A percentile compares a stretch with the other conserved stretches of the same genome.
Evolutionary conservation across 2,113 vertebrate genomes (phyloP).

Genomic region (Coryphaenoides rupestris): DNA sequence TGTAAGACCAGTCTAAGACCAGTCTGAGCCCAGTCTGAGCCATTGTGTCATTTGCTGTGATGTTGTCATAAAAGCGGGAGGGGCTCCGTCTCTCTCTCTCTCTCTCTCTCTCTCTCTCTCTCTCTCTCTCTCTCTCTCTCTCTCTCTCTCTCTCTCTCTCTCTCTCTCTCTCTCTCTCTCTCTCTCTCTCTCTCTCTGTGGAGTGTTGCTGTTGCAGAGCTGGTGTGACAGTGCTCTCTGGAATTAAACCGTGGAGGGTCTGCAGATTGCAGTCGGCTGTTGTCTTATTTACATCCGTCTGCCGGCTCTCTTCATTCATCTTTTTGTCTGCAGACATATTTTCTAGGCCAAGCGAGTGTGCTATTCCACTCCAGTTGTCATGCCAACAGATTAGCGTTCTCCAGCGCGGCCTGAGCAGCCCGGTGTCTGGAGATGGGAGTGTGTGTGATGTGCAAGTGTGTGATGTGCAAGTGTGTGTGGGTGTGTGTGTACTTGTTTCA

Average conservation of each 20-base stretch:
- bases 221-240: slow-evolving; percentile 25
- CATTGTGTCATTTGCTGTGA: no score
- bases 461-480: slow-evolving; percentile 4
- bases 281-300: slow-evolving; percentile 44
- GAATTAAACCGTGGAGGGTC: slow-evolving; percentile 43
- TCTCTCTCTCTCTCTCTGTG: no score
- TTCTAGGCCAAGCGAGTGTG: slow-evolving; percentile 68
- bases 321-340: slow-evolving; percentile 62
- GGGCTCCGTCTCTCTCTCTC: no score
- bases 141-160: no score
- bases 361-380: slow-evolving; percentile 67
- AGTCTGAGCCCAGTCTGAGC: no score
- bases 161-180: no score
- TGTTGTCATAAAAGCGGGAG: no score
- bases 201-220: background rate
- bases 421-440: slow-evolving; percentile 3
- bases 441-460: slow-evolving; percentile 1
- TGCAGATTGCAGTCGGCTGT: slow-evolving; percentile 29
- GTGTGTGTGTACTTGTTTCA: slow-evolving; percentile 13
- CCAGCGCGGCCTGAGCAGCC: slow-evolving; percentile 37
- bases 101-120: no score
- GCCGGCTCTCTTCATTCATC: slow-evolving; percentile 55
- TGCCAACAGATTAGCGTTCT: slow-evolving; percentile 65
- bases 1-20: no score
- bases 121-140: no score